A percentile compares a stretch with the other conserved stretches of the same genome.
Conservation (phyloP, 2,113 vertebrate species). For the Rousettus leschenaultii region DNA sequence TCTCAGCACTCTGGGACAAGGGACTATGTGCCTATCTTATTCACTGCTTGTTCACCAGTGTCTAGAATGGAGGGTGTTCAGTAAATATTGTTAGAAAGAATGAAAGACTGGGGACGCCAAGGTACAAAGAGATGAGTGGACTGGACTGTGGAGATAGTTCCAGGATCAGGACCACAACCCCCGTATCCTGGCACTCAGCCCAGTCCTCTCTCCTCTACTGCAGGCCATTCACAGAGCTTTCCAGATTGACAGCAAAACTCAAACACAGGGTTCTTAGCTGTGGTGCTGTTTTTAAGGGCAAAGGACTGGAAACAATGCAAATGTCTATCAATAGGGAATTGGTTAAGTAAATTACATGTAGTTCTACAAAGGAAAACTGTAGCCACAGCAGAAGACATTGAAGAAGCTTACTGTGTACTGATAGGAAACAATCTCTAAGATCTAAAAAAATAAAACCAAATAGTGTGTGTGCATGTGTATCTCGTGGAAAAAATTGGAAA, state of each 20-base stretch:
- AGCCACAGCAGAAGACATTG: neutral
- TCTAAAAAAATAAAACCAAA: neutral
- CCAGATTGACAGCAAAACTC: neutral
- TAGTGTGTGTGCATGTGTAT: neutral
- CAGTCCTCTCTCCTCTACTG: neutral
- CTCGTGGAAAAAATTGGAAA: neutral
- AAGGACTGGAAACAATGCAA: neutral
- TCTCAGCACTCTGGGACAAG: neutral
- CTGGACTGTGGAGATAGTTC: neutral
- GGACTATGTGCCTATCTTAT: neutral
- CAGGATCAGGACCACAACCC: neutral
- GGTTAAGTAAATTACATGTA: neutral
- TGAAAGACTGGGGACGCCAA: neutral
- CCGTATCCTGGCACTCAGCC: neutral
- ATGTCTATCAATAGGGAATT: neutral
- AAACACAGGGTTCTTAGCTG: neutral
- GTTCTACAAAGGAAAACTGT: neutral
- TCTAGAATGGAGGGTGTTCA: neutral
- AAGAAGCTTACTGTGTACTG: neutral
- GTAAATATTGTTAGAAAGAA: neutral
- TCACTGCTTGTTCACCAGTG: neutral
- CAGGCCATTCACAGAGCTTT: neutral
- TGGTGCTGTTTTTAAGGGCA: neutral
- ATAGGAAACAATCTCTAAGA: neutral
- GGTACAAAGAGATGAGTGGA: neutral